phyloP scores from a whole-genome alignment of 2,888 invertebrate genomes.

The Cephus sareptanus region DNA sequence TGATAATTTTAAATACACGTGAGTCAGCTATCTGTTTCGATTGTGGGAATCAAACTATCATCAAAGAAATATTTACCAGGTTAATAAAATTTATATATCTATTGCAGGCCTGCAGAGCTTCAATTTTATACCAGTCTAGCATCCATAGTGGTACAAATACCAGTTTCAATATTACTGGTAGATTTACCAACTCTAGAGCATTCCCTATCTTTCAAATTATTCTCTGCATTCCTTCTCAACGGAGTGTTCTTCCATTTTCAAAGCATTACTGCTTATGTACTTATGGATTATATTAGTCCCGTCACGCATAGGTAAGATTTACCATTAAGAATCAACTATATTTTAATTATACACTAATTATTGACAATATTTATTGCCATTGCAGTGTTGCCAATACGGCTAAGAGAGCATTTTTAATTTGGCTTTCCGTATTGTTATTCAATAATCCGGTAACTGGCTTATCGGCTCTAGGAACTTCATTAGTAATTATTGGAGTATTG shows the following conservation, averaged over 20 bases:
- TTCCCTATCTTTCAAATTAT: slow-evolving; percentile 66
- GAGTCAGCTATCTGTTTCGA: slow-evolving; percentile 59
- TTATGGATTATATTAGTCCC: slow-evolving; percentile 84
- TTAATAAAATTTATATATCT: slow-evolving; percentile 14
- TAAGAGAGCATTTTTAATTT: slow-evolving; percentile 82
- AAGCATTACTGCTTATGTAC: slow-evolving; percentile 82
- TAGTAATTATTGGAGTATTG: slow-evolving; percentile 79
- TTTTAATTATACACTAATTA: not conserved
- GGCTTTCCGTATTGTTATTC: slow-evolving; percentile 80
- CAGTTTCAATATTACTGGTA: slow-evolving; percentile 75
- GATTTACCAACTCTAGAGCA: slow-evolving; percentile 70
- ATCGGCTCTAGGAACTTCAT: slow-evolving; percentile 78
- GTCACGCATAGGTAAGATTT: slow-evolving; percentile 78
- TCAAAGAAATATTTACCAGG: not conserved
- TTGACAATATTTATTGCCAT: slow-evolving; percentile 22
- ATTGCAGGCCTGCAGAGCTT: slow-evolving; percentile 77
- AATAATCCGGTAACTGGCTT: slow-evolving; percentile 79
- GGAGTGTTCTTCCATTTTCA: slow-evolving; percentile 84
- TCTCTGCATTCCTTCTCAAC: slow-evolving; percentile 74
- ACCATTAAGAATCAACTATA: slow-evolving; percentile 25
- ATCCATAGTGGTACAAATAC: slow-evolving; percentile 79
- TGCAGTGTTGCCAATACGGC: slow-evolving; percentile 82
- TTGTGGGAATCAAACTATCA: not conserved
- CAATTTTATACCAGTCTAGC: slow-evolving; percentile 84
- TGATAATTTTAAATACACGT: slow-evolving; percentile 80